Evolutionary conservation across 2,888 invertebrate species (phyloP).

Genomic region (Chrysodeixis includens): DNA sequence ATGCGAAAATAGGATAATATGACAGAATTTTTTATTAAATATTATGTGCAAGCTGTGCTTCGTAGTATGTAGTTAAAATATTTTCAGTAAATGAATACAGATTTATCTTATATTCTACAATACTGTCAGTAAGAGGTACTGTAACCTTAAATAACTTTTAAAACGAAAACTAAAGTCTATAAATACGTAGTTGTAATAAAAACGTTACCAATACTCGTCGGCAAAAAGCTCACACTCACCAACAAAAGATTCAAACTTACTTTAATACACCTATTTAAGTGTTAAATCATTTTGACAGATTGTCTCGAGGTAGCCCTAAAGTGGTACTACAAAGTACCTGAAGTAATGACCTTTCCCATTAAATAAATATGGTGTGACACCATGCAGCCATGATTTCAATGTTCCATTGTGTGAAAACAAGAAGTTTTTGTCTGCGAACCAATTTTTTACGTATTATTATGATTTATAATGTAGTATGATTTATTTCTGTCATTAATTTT

Average conservation of each 20-base stretch:
- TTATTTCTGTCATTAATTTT: slow-evolving; percentile 42
- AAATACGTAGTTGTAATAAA: not conserved
- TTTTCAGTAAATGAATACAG: too few relatives aligned
- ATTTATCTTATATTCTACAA: too few relatives aligned
- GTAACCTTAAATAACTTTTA: not conserved
- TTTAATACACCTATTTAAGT: slow-evolving; percentile 1
- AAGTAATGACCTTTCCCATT: slow-evolving; percentile 56
- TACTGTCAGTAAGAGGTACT: too few relatives aligned
- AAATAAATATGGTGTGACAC: slow-evolving; percentile 61
- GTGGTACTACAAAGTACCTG: slow-evolving; percentile 36
- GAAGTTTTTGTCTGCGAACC: slow-evolving; percentile 57
- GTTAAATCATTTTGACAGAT: not conserved
- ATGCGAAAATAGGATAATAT: not conserved
- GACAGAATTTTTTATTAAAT: too few relatives aligned
- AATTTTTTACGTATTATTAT: slow-evolving; percentile 50
- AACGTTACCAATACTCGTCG: not conserved
- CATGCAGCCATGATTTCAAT: slow-evolving; percentile 55
- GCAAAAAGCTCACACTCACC: not conserved
- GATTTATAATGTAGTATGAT: slow-evolving; percentile 49
- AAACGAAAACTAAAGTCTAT: not conserved
- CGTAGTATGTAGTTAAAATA: too few relatives aligned
- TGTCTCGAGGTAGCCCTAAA: slow-evolving; percentile 32
- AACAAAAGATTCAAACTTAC: slow-evolving; percentile 1
- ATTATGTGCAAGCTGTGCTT: too few relatives aligned
- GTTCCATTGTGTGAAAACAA: slow-evolving; percentile 51